These are phyloP conservation scores for Aurelia sp. DNA, from an alignment of 30 jellyfish, hydroid and myxozoan species.

Conservation along the genomic window DNA sequence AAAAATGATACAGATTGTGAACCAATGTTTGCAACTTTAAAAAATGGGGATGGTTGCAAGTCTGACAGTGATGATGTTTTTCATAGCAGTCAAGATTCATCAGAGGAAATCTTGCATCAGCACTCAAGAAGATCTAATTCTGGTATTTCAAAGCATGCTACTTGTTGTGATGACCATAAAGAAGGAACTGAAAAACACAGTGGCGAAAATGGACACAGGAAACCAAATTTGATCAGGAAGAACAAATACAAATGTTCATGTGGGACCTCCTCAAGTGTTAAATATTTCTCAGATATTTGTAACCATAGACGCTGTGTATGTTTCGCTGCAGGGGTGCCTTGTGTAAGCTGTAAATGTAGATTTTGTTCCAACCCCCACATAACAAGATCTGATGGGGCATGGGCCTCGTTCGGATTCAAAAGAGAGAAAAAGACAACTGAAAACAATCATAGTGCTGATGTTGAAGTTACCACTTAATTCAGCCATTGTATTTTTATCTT, in stretches of 20 bases:
- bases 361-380: constrained; percentile 84
- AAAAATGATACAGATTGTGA: not conserved
- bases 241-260: constrained; percentile 76
- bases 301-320: constrained; percentile 85
- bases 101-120: too few species aligned
- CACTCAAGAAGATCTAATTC: too few species aligned
- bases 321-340: constrained; percentile 84
- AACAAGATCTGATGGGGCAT: constrained; percentile 24
- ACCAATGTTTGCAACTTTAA: too few species aligned
- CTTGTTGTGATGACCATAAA: too few species aligned
- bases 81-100: not conserved
- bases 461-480: too few species aligned
- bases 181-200: not conserved
- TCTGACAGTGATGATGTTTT: not conserved
- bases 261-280: constrained; percentile 67
- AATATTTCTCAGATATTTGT: constrained; percentile 77
- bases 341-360: constrained; percentile 82
- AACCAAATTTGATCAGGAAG: constrained; percentile 26
- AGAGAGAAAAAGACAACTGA: constrained; percentile 9
- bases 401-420: constrained; percentile 39
- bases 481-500: too few species aligned
- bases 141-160: too few species aligned
- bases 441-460: not conserved
- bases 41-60: too few species aligned
- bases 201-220: constrained; percentile 6